Percentiles rank a stretch among this genome's conserved stretches.
phyloP scores from a whole-genome alignment of 2,888 invertebrate genomes.

The Melinopterus prodromus region DNA sequence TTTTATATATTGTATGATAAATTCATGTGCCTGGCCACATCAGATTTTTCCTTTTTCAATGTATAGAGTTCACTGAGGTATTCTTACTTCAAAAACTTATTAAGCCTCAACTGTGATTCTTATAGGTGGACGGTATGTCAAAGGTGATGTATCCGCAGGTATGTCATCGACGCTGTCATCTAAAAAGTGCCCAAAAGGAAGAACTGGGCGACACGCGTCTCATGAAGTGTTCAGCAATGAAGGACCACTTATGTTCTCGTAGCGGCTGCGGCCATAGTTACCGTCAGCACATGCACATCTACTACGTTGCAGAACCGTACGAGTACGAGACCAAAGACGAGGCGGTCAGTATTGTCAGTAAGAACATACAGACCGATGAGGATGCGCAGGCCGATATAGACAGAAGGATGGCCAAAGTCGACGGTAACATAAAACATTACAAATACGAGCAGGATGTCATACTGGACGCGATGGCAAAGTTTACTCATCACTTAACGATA shows the following conservation, averaged over 20 bases:
- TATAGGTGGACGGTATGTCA: conserved; percentile 48
- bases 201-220: conserved; percentile 52
- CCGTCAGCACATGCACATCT: conserved; percentile 54
- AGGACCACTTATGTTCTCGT: conserved; percentile 40
- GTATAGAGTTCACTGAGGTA: too few species aligned
- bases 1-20: too few species aligned
- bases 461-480: conserved; percentile 50
- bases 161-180: conserved; percentile 53
- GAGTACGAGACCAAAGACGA: conserved; percentile 47
- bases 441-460: conserved; percentile 41
- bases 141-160: conserved; percentile 34
- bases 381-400: conserved; percentile 21
- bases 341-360: conserved; percentile 18
- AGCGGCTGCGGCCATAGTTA: conserved; percentile 51
- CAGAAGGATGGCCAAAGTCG: conserved; percentile 7
- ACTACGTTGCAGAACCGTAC: conserved; percentile 52
- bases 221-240: conserved; percentile 52
- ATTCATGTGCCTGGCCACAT: too few species aligned
- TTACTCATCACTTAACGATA: conserved; percentile 53
- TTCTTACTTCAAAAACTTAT: too few species aligned
- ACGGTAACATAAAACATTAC: background rate
- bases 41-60: too few species aligned
- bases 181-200: conserved; percentile 51
- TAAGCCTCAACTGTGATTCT: too few species aligned
- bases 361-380: conserved; percentile 21